Conservation (phyloP, 2,888 invertebrate species). For the Arge pagana region DNA sequence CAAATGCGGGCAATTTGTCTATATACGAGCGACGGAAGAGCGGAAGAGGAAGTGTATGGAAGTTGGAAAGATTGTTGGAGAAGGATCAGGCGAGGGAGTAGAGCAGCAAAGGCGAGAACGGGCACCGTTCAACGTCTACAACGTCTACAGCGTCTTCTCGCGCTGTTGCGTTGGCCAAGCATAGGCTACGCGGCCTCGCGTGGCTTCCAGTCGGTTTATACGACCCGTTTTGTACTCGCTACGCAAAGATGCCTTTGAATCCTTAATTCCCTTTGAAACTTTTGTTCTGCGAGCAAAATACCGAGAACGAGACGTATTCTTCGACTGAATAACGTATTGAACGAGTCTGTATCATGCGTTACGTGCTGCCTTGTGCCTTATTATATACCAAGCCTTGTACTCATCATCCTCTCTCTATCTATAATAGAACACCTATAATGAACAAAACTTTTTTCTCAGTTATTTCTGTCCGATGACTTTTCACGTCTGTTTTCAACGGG, state of each 20-base stretch:
- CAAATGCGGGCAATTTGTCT: too few species aligned
- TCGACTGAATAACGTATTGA: constrained; percentile 58
- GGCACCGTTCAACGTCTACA: neutral
- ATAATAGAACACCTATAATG: neutral
- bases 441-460: constrained; percentile 2
- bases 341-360: constrained; percentile 51
- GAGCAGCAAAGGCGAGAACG: too few species aligned
- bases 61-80: too few species aligned
- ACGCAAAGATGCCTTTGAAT: constrained; percentile 58
- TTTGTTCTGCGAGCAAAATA: constrained; percentile 56
- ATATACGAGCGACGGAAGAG: too few species aligned
- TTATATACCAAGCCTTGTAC: too few species aligned
- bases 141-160: constrained; percentile 10
- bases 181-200: neutral
- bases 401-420: too few species aligned
- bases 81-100: too few species aligned
- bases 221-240: constrained; percentile 51
- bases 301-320: constrained; percentile 57
- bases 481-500: too few species aligned
- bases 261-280: constrained; percentile 59
- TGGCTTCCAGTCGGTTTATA: neutral
- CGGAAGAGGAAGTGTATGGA: neutral
- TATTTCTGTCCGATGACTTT: too few species aligned
- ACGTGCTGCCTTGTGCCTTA: constrained; percentile 50
- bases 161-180: neutral